phyloP scores from a whole-genome alignment of 2,888 invertebrate species.

The Antheraea yamamai region DNA sequence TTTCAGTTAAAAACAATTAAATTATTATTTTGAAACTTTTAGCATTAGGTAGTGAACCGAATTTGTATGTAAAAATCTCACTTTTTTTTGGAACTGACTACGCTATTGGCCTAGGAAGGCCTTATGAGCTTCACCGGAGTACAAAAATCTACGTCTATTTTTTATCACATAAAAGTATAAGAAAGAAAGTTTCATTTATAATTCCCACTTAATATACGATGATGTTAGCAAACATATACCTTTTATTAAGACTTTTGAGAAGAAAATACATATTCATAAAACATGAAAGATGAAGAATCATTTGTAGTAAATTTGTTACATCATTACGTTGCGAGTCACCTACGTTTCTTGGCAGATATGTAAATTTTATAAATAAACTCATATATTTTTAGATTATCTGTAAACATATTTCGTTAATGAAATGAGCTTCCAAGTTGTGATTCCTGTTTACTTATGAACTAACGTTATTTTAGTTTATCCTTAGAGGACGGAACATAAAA shows the following conservation, averaged over 20 bases:
- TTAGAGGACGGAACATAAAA: constrained; percentile 53
- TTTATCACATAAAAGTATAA: too few relatives aligned
- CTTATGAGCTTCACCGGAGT: too few relatives aligned
- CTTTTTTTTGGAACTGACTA: too few relatives aligned
- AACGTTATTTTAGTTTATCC: constrained; percentile 53
- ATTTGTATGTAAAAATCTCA: too few relatives aligned
- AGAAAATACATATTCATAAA: constrained; percentile 28
- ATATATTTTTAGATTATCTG: constrained; percentile 40
- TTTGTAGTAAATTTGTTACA: constrained; percentile 16
- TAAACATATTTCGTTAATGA: constrained; percentile 48
- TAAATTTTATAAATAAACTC: constrained; percentile 19
- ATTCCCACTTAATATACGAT: too few relatives aligned
- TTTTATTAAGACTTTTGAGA: neutral
- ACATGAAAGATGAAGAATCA: constrained; percentile 8
- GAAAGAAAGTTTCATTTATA: too few relatives aligned
- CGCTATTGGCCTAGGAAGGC: too few relatives aligned
- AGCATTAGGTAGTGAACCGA: too few relatives aligned
- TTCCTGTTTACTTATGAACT: constrained; percentile 28
- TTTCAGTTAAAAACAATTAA: neutral
- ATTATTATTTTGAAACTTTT: neutral
- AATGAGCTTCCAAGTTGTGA: constrained; percentile 27
- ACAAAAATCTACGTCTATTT: too few relatives aligned
- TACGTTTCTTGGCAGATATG: constrained; percentile 19
- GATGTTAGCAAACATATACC: too few relatives aligned
- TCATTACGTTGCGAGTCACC: constrained; percentile 4